A percentile compares a stretch with the other conserved stretches of the same genome.
These are phyloP conservation scores for Chrysemys picta DNA, from an alignment of 2,113 vertebrate genomes.

Conservation along the genomic window DNA sequence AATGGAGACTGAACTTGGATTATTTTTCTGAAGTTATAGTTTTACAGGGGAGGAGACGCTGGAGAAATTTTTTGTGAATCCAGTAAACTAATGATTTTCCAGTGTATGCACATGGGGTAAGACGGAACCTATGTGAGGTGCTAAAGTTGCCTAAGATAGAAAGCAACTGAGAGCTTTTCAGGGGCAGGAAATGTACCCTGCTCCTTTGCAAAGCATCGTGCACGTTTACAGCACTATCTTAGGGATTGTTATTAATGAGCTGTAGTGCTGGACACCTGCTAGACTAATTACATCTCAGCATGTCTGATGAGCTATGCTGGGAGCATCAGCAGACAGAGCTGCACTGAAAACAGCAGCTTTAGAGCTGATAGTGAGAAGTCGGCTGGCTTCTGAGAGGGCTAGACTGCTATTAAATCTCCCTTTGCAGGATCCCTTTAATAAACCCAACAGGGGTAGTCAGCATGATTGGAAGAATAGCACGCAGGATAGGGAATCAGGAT, in stretches of 20 bases:
- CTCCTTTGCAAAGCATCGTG: background rate
- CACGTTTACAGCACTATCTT: rapidly evolving
- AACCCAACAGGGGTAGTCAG: background rate
- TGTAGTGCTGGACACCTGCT: background rate
- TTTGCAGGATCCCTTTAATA: background rate
- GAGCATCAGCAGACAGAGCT: background rate
- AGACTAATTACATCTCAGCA: background rate
- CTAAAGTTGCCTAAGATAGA: slow-evolving; percentile 1
- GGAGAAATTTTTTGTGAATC: background rate
- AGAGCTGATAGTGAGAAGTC: background rate
- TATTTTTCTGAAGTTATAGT: background rate
- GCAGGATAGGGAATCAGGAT: rapidly evolving
- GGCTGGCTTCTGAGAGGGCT: rapidly evolving
- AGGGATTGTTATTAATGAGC: background rate
- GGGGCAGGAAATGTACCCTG: background rate
- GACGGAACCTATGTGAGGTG: background rate
- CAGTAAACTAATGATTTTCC: slow-evolving; percentile 15
- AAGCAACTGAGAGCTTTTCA: background rate
- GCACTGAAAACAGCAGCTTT: rapidly evolving
- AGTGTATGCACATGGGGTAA: background rate
- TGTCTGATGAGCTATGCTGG: rapidly evolving
- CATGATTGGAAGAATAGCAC: background rate
- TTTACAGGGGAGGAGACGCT: background rate
- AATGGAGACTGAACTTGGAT: background rate
- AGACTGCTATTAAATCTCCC: rapidly evolving